Base-by-base conservation (phyloP, 2,113 vertebrate species). In the Saguinus imperator region DNA sequence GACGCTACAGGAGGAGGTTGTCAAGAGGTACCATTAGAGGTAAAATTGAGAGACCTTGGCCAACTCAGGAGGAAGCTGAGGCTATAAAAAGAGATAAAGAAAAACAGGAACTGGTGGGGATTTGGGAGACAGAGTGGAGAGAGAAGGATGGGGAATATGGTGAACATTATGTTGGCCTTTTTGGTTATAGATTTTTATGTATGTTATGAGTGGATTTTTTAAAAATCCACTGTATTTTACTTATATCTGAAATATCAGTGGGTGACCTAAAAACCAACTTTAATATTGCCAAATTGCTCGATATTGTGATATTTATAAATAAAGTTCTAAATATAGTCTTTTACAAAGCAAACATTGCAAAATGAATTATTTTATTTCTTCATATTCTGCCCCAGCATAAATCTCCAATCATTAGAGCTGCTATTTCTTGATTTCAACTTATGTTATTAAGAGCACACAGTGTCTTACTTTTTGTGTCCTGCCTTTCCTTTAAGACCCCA, bases 171-270 rank as follows among this genome's bases (percentile, higher is more conserved):
- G 55, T 45, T 92, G 55, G 35, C 48, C 27, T 86, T 81, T 70
- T 94, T 92, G 29, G 29, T 82, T 90, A 12, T 52, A 81, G 84
- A 68, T 86, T 76, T 92, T 87, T 93, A 61, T 92, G 27, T 92
- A 40, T 85, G 5, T n/a, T 86, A 45, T 61, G 92, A 88, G 66
- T 48, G 70, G 88, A 25, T 52, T 83, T 83, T 43, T 8, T 0
- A 0, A 94, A 89, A 57, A 21, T 29, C 27, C 1, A 70, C 61
- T 80, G 66, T 21, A 45, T 76, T 92, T 93, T 95, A n/a, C 90
- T 82, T 90, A 40, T 87, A 73, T 87, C 43, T 84, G 45, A 95
- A 95, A 66, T 66, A 73, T 40, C 35, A 87, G 1, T 88, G 77
- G 17, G 40, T 80, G 3, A 75, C 73, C 64, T 75, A 57, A 91